Evolutionary conservation across 2,797 vertebrate genomes (phyloP), one percentile per base, ranked within the genome.

Genomic region (Helostoma temminkii): DNA sequence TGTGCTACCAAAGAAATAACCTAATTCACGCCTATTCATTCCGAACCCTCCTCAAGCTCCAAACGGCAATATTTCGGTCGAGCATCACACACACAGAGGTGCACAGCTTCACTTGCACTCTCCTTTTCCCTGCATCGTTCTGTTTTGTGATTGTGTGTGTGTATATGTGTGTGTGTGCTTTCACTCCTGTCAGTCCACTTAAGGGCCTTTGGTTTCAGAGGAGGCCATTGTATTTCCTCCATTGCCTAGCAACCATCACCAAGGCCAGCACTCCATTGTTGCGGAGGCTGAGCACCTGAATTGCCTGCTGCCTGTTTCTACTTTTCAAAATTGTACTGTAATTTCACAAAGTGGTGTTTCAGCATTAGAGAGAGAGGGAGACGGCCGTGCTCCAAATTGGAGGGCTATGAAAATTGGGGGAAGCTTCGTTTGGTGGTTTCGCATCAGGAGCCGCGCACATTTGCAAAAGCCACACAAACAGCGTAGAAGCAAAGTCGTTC

Each of bases 221-320:
- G 91, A 93, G 92, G 91, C 93, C 91, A 92, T 94, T 94, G 93
- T 94, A 88, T 93, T 94, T 94, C 91, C 88, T 93, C 90, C 86
- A 92, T 94, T 34, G 80, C 94, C 89, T 94, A 94, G 94, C 93
- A 94, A 95, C 94, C 89, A 89, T 94, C 93, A 93, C 93, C 94
- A 94, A 94, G 94, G 94, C 93, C 92, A 87, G 91, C 87, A 64
- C 91, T 93, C 92, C 87, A 94, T 93, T 94, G 94, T 94, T 92
- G 92, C 86, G 15, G 88, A 86, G 93, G 92, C 88, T 88, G 91
- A 93, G 91, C 91, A 88, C 86, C 89, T 92, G 90, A 90, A 90
- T 89, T 90, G 89, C 91, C 85, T 83, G 83, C 90, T 87, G 84
- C 82, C 88, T 90, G 91, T 90, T 92, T 93, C 87, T 91, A 91